Evolutionary conservation across 2,888 invertebrate species (phyloP).

Genomic region (Orthosia cruda): DNA sequence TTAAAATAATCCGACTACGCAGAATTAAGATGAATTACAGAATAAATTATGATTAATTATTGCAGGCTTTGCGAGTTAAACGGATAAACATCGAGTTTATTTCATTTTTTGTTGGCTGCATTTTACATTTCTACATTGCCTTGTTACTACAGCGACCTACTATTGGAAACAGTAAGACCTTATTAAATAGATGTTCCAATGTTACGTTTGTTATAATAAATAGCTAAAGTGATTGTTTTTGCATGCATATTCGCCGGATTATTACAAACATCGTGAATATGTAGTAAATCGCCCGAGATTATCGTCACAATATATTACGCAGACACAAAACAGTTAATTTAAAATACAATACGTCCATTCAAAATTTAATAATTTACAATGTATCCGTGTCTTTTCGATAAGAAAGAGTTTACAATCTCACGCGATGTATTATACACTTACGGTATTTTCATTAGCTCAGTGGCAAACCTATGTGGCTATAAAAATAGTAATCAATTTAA

Average conservation of each 20-base stretch:
- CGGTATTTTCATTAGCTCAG: neutral
- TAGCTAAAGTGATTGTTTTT: neutral
- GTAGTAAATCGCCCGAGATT: no score
- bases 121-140: conserved; percentile 82
- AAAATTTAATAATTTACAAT: no score
- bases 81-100: conserved; percentile 80
- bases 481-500: neutral
- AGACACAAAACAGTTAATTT: no score
- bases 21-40: conserved; percentile 44
- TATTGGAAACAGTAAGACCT: conserved; percentile 81
- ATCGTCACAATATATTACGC: no score
- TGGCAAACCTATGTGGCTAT: neutral
- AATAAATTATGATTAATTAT: conserved; percentile 57
- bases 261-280: no score
- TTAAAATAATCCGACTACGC: conserved; percentile 35
- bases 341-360: no score
- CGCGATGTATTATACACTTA: neutral
- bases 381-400: no score
- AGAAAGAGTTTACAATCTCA: no score
- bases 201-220: neutral
- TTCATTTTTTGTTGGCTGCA: conserved; percentile 73
- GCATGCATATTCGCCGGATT: neutral
- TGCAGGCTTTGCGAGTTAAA: conserved; percentile 75
- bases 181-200: neutral
- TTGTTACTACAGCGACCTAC: conserved; percentile 83